These are phyloP conservation scores for Tridacna crocea DNA, from an alignment of 2,888 invertebrate genomes.

Conservation along the genomic window DNA sequence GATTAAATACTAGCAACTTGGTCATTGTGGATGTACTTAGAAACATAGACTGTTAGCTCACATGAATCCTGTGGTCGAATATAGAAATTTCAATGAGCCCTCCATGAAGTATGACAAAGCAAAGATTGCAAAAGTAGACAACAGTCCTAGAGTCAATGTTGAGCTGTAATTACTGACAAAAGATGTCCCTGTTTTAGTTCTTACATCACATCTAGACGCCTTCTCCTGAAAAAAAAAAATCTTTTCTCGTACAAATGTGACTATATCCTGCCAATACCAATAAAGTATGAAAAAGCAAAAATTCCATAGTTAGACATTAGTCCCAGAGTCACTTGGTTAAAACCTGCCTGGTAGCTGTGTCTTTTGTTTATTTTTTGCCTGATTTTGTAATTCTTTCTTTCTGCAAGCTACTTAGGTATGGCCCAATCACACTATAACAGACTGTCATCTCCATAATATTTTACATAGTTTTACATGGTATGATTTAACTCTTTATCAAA, in stretches of 20 bases:
- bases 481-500: too few species aligned
- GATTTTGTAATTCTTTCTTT: too few species aligned
- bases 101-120: constrained; percentile 88
- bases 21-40: too few species aligned
- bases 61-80: constrained; percentile 93
- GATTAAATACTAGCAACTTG: too few species aligned
- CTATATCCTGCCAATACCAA: not conserved
- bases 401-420: too few species aligned
- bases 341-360: too few species aligned
- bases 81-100: constrained; percentile 85
- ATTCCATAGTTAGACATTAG: not conserved
- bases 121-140: constrained; percentile 87
- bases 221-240: constrained; percentile 3
- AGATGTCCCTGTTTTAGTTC: not conserved
- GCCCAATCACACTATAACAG: too few species aligned
- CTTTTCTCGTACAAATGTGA: not conserved
- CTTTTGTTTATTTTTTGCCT: too few species aligned
- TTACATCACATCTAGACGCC: not conserved
- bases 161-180: constrained; percentile 50
- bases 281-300: not conserved
- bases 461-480: too few species aligned
- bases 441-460: too few species aligned
- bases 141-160: constrained; percentile 73
- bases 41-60: constrained; percentile 85
- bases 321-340: too few species aligned